Evolutionary conservation across 2,797 vertebrate species (phyloP), one percentile per base, ranked within the genome.

Genomic region (Urocyon cinereoargenteus): DNA sequence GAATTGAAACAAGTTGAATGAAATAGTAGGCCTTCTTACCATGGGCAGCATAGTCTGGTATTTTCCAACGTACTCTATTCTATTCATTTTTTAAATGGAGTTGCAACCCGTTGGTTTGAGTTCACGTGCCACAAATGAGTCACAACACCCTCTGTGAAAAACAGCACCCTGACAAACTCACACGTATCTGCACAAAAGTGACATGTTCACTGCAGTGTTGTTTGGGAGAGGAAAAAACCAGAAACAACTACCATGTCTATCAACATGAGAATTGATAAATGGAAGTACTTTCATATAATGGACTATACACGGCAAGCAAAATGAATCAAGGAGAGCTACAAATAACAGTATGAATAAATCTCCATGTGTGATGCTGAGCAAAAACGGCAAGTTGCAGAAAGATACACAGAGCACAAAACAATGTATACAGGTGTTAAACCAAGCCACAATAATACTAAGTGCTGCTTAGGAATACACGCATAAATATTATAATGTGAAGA

Each of bases 311-410:
- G 34, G 34, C 73, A 89, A 89, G 94, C 81, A 40, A 79, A 97
- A 90, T 75, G 73, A 96, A 85, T 89, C 64, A 81, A 89, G 22
- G 34, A 53, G 88, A 81, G 73, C 51, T 92, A 61, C 4, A 92
- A 89, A 51, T 86, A 86, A 90, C 59, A 77, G 75, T 59, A n/a
- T 83, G 87, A 91, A 68, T 93, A 93, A 93, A 91, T 87, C 59
- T 81, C 40, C 45, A 92, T 86, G 66, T 24, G 79, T 45, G 86
- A 89, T 34, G 10, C 34, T 91, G n/a, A 89, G 59, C 28, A 77
- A 26, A 53, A 89, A 89, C 59, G 13, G 68, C 61, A 93, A 93
- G 77, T 53, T 95, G 77, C 26, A 72, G 59, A 90, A 96, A 95
- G 77, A 90, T 70, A 70, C 22, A 68, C 53, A 40, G 31, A 84